Percentiles rank a stretch among this genome's conserved stretches.
These are phyloP conservation scores for Pyrgilauda ruficollis DNA, from an alignment of 2,113 vertebrate genomes.

Conservation along the genomic window DNA sequence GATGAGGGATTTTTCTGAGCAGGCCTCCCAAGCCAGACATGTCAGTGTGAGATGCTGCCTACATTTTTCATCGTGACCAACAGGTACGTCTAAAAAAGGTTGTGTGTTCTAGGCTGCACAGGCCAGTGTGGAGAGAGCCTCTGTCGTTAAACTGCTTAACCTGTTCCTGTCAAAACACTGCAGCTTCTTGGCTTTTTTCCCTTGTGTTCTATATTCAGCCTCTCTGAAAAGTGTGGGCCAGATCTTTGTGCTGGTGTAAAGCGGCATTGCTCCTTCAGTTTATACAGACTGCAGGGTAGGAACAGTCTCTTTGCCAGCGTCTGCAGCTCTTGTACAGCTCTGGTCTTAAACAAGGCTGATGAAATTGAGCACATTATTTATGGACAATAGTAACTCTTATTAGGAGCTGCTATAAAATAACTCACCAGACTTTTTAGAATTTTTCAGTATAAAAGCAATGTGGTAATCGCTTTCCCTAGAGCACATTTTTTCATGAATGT, in stretches of 20 bases:
- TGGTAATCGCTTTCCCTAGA: background rate
- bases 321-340: background rate
- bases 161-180: background rate
- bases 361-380: background rate
- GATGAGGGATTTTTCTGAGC: constrained; percentile 77
- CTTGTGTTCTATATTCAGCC: background rate
- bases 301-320: background rate
- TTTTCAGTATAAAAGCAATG: background rate
- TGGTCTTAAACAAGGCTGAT: background rate
- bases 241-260: background rate
- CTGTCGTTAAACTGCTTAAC: background rate
- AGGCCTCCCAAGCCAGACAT: constrained; percentile 74
- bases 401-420: background rate
- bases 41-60: constrained; percentile 75
- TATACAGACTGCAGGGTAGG: background rate
- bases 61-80: constrained; percentile 79
- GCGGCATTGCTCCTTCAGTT: background rate
- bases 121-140: background rate
- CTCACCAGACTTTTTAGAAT: background rate
- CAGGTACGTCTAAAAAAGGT: constrained; percentile 75
- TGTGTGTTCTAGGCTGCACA: background rate
- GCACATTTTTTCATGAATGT: background rate
- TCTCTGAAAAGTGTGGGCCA: background rate
- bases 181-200: background rate
- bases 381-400: background rate